Conservation (phyloP, 2,797 vertebrate genomes). For the Darevskia nairensis region DNA sequence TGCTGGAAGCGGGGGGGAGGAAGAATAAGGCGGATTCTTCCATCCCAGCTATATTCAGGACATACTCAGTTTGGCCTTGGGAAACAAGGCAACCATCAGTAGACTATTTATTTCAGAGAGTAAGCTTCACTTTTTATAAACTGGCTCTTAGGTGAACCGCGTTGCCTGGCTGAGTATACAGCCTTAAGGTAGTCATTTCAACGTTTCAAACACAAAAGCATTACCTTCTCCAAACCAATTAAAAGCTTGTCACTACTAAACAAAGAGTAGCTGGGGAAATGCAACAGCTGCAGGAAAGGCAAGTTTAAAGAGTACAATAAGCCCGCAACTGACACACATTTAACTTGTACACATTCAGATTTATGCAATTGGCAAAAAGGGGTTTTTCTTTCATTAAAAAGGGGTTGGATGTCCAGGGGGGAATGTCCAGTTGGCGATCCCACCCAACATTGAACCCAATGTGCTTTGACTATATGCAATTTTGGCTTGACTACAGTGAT, state of each 20-base stretch:
- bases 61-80: not conserved
- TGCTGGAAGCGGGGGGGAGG: not conserved
- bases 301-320: not conserved
- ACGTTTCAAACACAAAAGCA: not conserved
- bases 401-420: too few species aligned
- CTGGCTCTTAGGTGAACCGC: not conserved
- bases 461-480: too few species aligned
- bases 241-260: not conserved
- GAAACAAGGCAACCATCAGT: not conserved
- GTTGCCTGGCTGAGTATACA: not conserved
- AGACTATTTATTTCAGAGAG: not conserved
- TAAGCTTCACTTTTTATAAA: not conserved
- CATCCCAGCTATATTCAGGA: not conserved
- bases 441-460: too few species aligned
- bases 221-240: not conserved
- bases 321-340: too few species aligned
- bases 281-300: conserved; percentile 7
- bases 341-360: too few species aligned
- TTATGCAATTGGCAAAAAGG: too few species aligned
- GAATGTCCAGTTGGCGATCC: too few species aligned
- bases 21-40: not conserved
- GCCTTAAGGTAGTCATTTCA: not conserved
- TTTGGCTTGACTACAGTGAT: too few species aligned
- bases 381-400: too few species aligned
- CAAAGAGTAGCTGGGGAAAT: not conserved